These are phyloP conservation scores for Polydesmus complanatus DNA, from an alignment of 2,888 invertebrate genomes.

Conservation along the genomic window DNA sequence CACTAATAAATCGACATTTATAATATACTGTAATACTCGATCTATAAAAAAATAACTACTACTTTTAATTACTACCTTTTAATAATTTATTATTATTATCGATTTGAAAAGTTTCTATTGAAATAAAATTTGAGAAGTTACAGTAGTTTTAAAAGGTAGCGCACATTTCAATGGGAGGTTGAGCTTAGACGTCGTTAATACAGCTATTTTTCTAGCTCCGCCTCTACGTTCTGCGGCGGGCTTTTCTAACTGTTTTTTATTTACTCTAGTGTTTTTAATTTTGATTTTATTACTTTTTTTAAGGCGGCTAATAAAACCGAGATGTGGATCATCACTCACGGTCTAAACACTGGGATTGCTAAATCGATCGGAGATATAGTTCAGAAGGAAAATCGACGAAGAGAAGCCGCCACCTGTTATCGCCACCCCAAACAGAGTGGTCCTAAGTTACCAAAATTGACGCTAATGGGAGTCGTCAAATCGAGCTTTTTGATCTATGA, in stretches of 20 bases:
- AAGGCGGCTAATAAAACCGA: constrained; percentile 30
- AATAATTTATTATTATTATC: too few species aligned
- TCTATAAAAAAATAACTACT: too few species aligned
- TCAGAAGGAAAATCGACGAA: constrained; percentile 26
- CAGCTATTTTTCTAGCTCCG: too few species aligned
- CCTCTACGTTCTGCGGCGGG: not conserved
- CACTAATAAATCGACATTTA: too few species aligned
- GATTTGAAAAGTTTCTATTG: too few species aligned
- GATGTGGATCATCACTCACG: constrained; percentile 32
- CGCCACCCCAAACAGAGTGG: constrained; percentile 19
- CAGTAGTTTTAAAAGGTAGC: too few species aligned
- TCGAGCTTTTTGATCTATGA: constrained; percentile 21
- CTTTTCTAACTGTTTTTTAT: not conserved
- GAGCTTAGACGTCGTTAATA: too few species aligned
- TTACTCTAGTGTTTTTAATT: not conserved
- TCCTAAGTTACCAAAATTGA: constrained; percentile 21
- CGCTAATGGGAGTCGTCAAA: constrained; percentile 27
- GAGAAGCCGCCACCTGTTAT: constrained; percentile 22
- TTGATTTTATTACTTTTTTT: not conserved
- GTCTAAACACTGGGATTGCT: constrained; percentile 28
- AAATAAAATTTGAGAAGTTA: too few species aligned
- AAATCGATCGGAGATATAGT: constrained; percentile 31
- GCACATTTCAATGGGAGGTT: too few species aligned
- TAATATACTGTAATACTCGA: too few species aligned
- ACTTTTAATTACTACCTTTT: too few species aligned